phyloP scores from a whole-genome alignment of 2,113 vertebrate species.

The Podarcis cretensis region DNA sequence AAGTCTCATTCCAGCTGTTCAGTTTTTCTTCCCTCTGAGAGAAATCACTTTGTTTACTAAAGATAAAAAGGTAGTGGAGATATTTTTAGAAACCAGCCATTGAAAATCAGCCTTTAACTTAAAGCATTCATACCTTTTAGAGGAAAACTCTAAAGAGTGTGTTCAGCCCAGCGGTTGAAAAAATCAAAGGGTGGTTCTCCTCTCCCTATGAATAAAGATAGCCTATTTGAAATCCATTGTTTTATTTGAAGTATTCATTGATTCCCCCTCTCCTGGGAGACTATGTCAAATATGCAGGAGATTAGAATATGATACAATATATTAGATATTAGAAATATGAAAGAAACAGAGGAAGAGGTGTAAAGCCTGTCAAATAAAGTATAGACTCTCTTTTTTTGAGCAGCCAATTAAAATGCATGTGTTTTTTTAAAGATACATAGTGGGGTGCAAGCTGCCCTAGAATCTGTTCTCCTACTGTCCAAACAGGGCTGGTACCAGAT shows the following conservation, averaged over 20 bases:
- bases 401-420: not conserved
- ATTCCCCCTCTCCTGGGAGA: slow-evolving; percentile 5
- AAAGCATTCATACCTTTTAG: slow-evolving; percentile 21
- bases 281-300: slow-evolving; percentile 11
- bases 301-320: not conserved
- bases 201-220: slow-evolving; percentile 11
- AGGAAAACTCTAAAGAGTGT: slow-evolving; percentile 3
- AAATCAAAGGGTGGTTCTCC: slow-evolving; percentile 12
- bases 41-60: slow-evolving; percentile 28
- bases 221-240: slow-evolving; percentile 33
- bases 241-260: slow-evolving; percentile 21
- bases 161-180: not conserved
- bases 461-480: not conserved
- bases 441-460: not conserved
- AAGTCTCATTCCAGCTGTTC: slow-evolving; percentile 34
- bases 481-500: not conserved
- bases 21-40: slow-evolving; percentile 34
- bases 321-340: not conserved
- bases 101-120: slow-evolving; percentile 28
- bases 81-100: slow-evolving; percentile 20
- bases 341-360: not conserved
- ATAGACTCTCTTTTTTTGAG: not conserved
- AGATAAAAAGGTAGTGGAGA: slow-evolving; percentile 7
- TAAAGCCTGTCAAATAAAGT: not conserved
- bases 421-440: not conserved